phyloP scores from a whole-genome alignment of 2,113 vertebrate genomes.

The Eupsittula cactorum region DNA sequence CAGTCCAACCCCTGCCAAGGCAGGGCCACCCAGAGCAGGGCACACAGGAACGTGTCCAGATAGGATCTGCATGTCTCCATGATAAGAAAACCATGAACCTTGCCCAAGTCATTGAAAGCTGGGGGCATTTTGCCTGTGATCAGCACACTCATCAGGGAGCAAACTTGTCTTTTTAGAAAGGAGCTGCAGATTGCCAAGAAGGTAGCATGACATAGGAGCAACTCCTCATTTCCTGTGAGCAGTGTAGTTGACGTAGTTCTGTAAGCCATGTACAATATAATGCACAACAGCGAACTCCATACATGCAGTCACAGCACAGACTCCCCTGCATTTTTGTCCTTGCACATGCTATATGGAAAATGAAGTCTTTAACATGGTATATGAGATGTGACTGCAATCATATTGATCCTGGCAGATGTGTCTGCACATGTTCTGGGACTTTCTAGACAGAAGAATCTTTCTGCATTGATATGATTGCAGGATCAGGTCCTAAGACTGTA shows the following conservation, averaged over 20 bases:
- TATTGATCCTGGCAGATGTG: not conserved
- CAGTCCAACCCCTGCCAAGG: not conserved
- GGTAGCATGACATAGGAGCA: accelerated
- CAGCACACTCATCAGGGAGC: not conserved
- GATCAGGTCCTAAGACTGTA: not conserved
- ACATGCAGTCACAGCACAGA: not conserved
- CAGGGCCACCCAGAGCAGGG: not conserved
- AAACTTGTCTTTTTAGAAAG: not conserved
- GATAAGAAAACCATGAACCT: not conserved
- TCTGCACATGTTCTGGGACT: not conserved
- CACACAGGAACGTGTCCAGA: not conserved
- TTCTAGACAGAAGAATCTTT: not conserved
- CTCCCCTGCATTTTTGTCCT: not conserved
- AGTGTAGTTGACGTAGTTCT: not conserved
- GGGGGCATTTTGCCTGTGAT: not conserved
- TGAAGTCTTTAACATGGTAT: not conserved
- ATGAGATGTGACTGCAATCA: not conserved
- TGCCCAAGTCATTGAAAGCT: not conserved
- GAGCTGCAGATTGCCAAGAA: not conserved
- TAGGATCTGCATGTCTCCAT: not conserved
- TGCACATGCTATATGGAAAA: not conserved
- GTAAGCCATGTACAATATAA: not conserved
- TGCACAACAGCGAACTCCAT: not conserved
- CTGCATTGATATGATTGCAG: not conserved
- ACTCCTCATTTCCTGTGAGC: not conserved